Percentiles rank a stretch among this genome's conserved stretches.
Evolutionary conservation across 1,140 invertebrate genomes (phyloP).

Genomic region (Drosophila obscura): DNA sequence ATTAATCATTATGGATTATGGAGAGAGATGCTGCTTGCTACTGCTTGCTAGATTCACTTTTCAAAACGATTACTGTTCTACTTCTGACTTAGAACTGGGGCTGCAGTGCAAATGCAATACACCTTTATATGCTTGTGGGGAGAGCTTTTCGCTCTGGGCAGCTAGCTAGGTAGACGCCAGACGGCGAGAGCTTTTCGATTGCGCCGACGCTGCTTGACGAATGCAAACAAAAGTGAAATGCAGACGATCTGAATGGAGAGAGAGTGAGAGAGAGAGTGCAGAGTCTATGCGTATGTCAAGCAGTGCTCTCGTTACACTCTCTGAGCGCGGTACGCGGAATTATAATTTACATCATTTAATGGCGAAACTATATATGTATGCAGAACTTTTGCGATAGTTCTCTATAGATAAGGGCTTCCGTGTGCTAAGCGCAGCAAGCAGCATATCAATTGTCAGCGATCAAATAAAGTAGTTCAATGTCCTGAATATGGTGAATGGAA

Average conservation of each 20-base stretch:
- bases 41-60: background rate
- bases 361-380: conserved; percentile 10
- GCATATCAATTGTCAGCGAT: conserved; percentile 23
- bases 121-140: conserved; percentile 53
- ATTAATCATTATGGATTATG: conserved; percentile 24
- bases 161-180: no score
- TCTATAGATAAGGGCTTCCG: conserved; percentile 44
- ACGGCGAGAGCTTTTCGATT: conserved; percentile 28
- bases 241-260: conserved; percentile 33
- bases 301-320: conserved; percentile 47
- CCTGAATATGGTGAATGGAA: conserved; percentile 7
- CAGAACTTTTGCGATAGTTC: conserved; percentile 13
- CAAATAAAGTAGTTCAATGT: conserved; percentile 24
- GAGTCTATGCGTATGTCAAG: background rate
- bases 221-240: conserved; percentile 68
- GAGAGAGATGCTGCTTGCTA: background rate
- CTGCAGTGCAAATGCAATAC: conserved; percentile 41
- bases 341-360: conserved; percentile 32
- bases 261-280: background rate
- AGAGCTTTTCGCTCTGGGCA: conserved; percentile 46
- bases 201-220: conserved; percentile 43
- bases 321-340: conserved; percentile 34
- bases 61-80: conserved; percentile 15
- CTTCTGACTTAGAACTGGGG: conserved; percentile 51
- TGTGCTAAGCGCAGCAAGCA: conserved; percentile 4